These are phyloP conservation scores for Alaudala cheleensis DNA, from an alignment of 2,113 vertebrate species.

Conservation along the genomic window DNA sequence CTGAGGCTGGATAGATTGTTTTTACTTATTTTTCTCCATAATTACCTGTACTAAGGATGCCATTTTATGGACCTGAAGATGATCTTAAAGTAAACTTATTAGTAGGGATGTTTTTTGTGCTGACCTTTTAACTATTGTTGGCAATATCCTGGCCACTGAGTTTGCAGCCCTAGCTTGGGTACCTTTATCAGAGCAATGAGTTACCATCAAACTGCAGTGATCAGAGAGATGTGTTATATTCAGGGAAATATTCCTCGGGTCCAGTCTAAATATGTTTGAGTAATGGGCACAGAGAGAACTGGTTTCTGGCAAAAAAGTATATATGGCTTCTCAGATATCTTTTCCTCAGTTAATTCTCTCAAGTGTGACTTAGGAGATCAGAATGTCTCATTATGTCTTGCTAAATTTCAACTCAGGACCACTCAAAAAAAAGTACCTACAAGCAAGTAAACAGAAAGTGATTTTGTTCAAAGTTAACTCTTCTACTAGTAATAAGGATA, in stretches of 20 bases:
- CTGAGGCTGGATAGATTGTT: neutral
- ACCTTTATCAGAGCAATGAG: neutral
- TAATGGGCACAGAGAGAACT: neutral
- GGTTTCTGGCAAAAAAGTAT: neutral
- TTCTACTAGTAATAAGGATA: neutral
- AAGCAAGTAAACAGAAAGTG: neutral
- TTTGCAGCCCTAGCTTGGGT: neutral
- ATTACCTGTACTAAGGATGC: neutral
- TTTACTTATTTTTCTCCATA: neutral
- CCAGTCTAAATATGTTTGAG: neutral
- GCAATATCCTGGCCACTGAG: neutral
- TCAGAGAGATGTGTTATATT: neutral
- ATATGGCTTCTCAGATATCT: neutral
- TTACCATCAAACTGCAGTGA: neutral
- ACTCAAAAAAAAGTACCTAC: neutral
- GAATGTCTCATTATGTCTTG: neutral
- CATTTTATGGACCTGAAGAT: neutral
- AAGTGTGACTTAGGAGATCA: neutral
- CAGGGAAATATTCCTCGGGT: neutral
- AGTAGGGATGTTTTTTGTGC: neutral
- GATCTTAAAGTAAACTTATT: neutral
- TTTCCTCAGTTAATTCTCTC: neutral
- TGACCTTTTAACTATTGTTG: neutral
- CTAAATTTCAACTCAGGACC: neutral
- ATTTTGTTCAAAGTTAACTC: neutral